Evolutionary conservation across 2,888 invertebrate species (phyloP).

Genomic region (Athalia rosae): DNA sequence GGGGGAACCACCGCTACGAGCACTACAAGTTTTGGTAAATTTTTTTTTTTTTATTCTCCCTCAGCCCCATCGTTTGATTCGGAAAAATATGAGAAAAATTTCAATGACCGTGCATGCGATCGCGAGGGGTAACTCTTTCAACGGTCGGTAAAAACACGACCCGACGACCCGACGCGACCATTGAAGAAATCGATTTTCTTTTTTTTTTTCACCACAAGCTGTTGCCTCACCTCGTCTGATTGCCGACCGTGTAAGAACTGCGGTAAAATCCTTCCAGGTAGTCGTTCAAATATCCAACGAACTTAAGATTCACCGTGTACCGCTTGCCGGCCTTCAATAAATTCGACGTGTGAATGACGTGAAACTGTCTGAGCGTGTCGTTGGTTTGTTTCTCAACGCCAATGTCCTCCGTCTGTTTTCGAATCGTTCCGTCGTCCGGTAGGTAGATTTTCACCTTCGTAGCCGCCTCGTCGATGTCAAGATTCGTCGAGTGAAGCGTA

Average conservation of each 20-base stretch:
- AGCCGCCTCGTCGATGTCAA: slow-evolving; percentile 78
- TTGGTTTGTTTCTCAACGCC: slow-evolving; percentile 74
- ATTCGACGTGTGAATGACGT: slow-evolving; percentile 79
- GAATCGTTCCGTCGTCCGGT: slow-evolving; percentile 48
- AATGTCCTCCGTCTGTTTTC: slow-evolving; percentile 62
- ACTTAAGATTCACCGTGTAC: slow-evolving; percentile 83
- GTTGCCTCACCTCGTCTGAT: slow-evolving; percentile 79
- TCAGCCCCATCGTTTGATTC: no score
- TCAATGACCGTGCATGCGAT: no score
- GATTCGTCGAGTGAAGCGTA: slow-evolving; percentile 84
- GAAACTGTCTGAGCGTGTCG: slow-evolving; percentile 81
- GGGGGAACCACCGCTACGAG: no score
- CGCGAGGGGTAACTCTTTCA: no score
- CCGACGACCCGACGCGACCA: no score
- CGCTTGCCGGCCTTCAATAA: slow-evolving; percentile 77
- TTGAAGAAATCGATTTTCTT: no score
- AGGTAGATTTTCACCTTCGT: slow-evolving; percentile 74
- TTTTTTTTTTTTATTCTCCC: no score
- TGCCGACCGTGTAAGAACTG: slow-evolving; percentile 84
- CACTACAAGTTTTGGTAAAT: no score
- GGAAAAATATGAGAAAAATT: no score
- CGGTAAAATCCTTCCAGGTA: slow-evolving; percentile 88
- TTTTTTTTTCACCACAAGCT: no score
- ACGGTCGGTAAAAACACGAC: no score
- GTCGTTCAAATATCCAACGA: slow-evolving; percentile 84